Conservation (phyloP, 2,888 invertebrate genomes). For the Amorpha juglandis region DNA sequence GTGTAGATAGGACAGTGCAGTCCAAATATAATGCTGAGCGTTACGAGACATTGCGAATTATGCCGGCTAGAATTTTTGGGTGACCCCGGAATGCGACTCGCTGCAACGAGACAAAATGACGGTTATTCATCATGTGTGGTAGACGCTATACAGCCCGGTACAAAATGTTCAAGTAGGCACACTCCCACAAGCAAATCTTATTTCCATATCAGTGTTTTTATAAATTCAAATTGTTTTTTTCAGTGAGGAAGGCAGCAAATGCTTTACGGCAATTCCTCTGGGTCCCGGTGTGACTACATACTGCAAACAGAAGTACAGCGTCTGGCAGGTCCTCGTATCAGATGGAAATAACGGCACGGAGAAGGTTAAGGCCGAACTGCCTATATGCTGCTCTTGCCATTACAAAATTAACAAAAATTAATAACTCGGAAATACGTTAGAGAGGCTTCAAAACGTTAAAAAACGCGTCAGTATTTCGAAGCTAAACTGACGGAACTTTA, state of each 20-base stretch:
- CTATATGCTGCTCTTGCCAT: constrained; percentile 72
- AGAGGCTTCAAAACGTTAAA: neutral
- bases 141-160: too few relatives aligned
- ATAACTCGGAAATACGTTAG: neutral
- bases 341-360: constrained; percentile 57
- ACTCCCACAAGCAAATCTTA: too few relatives aligned
- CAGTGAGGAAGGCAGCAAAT: constrained; percentile 52
- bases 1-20: too few relatives aligned
- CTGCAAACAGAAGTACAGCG: constrained; percentile 66
- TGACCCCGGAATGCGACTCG: too few relatives aligned
- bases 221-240: constrained; percentile 31
- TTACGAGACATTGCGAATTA: too few relatives aligned
- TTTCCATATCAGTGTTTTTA: neutral
- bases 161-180: too few relatives aligned
- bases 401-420: constrained; percentile 47
- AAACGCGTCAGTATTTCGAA: constrained; percentile 3
- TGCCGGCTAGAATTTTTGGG: too few relatives aligned
- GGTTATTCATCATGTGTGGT: too few relatives aligned
- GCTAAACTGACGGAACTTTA: neutral
- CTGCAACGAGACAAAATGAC: too few relatives aligned
- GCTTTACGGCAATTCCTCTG: constrained; percentile 56
- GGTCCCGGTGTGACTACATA: constrained; percentile 50
- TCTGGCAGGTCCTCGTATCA: constrained; percentile 66
- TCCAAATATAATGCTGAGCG: too few relatives aligned
- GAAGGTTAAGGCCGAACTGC: constrained; percentile 57